Base-by-base conservation (phyloP, 2,113 vertebrate genomes). In the Oreotragus oreotragus region DNA sequence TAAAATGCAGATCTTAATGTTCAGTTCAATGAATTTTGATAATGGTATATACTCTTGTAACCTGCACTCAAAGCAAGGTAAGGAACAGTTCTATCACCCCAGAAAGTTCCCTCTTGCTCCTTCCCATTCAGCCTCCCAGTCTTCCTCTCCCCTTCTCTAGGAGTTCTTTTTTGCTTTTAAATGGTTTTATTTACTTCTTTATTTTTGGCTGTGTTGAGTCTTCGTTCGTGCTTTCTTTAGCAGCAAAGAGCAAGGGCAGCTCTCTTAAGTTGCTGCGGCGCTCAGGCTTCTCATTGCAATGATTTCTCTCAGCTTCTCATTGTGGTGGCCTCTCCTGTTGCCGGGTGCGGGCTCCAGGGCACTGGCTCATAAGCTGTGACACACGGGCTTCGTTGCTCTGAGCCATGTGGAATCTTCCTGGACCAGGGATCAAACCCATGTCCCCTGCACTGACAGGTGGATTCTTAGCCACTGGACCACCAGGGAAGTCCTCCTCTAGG, bases 1-100 rank as follows among this genome's bases (percentile, higher is more conserved):
- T 66, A 95, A 90, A 39, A 66, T 60, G 90, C 30, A 92, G 39
- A 25, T 53, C 6, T 39, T 79, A 73, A 89, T 55, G 27, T 53
- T 94, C 58, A 79, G 39, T 27, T 88, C 79, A 51, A 36, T 81
- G 53, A 87, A 14, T 83, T 87, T 64, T 73, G 27, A 76, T 80
- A 66, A 51, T 90, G 55, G 47, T 47, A 45, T 76, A 49, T 2
- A 55, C 7, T 81, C 30, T 57, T 27, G 4, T 76, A 45, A 73
- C 2, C 3, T 73, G 21, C 14, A 88, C 19, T 91, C 16, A 73
- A 36, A 53, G 81, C 8, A 60, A 87, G 12, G 17, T 53, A 19
- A 12, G 51, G 28, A 73, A 91, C 1, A 51, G 49, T 39, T 62
- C 21, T 85, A 28, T 79, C 27, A 66, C 12, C 16, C 39, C 11